phyloP scores from a whole-genome alignment of 2,113 vertebrate genomes.

The Alouatta palliata region DNA sequence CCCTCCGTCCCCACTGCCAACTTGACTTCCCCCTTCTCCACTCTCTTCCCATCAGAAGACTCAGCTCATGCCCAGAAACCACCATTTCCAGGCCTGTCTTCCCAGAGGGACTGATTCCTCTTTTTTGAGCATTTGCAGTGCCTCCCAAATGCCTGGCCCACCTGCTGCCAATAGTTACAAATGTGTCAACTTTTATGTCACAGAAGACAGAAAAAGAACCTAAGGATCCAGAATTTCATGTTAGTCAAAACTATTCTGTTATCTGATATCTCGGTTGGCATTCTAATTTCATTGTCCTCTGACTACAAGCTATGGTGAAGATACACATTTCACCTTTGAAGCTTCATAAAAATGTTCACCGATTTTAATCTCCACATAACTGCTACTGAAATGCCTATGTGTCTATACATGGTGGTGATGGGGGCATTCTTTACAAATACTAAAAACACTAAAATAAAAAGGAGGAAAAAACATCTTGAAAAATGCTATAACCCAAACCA shows the following conservation, averaged over 20 bases:
- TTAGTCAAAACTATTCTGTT: not conserved
- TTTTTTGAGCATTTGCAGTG: not conserved
- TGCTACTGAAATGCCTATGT: not conserved
- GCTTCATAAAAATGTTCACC: not conserved
- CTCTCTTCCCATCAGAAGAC: not conserved
- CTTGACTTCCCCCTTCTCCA: not conserved
- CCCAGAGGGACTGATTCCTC: not conserved
- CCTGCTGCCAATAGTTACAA: not conserved
- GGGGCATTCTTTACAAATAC: not conserved
- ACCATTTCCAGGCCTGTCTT: not conserved
- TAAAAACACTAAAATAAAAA: conserved; percentile 5
- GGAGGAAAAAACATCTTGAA: not conserved
- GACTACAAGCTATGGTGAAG: not conserved
- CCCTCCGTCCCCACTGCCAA: no score
- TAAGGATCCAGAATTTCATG: not conserved
- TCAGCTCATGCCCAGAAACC: not conserved
- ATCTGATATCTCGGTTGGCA: not conserved
- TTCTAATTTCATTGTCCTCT: not conserved
- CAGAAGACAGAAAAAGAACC: not conserved
- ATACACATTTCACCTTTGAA: not conserved
- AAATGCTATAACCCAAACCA: not conserved
- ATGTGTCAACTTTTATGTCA: not conserved
- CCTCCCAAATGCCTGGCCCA: not conserved
- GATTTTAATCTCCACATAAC: not conserved
- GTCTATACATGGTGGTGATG: not conserved